Base-by-base conservation (phyloP, 2,113 vertebrate genomes). In the Mola mola region DNA sequence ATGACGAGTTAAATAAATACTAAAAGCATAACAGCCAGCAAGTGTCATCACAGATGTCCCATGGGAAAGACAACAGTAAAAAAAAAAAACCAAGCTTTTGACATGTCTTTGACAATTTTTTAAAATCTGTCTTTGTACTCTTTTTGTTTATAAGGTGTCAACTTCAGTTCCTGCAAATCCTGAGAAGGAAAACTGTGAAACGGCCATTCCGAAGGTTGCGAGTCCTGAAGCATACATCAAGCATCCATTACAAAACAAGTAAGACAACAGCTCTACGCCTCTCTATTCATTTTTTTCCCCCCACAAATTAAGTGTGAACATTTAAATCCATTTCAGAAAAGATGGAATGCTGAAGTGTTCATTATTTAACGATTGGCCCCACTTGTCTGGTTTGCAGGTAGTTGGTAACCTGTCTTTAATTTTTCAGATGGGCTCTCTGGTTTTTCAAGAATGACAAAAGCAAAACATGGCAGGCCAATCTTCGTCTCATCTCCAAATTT, bases 391-490 rank as follows among this genome's bases (percentile, higher is more conserved):
- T n/a, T 4, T 13, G 10, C 1, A 8, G 17, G 0, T 8, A 2
- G 3, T 47, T n/a, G 29, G 3, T 38, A 15, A 42, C 6, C n/a
- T 11, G 5, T 1, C 34, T 21, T 69, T 72, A 61, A 29, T 55
- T 69, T 79, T 92, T 44, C 87, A 99, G 97, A 83, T 99, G 97
- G 97, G 95, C 97, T 34, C 95, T 99, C 73, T 99, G 97, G 97
- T 99, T 99, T 91, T 99, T 98, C 92, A 99, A 99, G 91, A 99
- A 99, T 89, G 97, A 99, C 89, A 98, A 98, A 93, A 99, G 95
- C 88, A 98, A 98, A 96, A 97, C 96, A 46, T 99, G 97, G 97
- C 96, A 98, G 89, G 96, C 96, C 61, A 99, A 99, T 83, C 95
- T 98, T 74, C 95, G 96, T 66, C 94, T 99, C 86, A 98, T 99